phyloP scores from a whole-genome alignment of 1,140 invertebrate species.

The Aphaenogaster floridana region DNA sequence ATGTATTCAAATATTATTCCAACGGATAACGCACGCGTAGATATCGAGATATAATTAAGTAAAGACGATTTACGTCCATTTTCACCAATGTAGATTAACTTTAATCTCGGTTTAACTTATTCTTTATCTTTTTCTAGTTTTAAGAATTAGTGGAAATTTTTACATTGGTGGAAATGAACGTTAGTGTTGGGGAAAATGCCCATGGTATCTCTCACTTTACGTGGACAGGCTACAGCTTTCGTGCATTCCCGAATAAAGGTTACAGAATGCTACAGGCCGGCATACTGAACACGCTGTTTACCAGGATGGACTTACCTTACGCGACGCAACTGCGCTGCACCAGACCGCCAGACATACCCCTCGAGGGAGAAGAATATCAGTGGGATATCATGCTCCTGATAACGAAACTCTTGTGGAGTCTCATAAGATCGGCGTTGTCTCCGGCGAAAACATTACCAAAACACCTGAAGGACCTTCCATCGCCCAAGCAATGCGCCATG shows the following conservation, averaged over 20 bases:
- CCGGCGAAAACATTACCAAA: background rate
- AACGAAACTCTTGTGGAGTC: constrained; percentile 75
- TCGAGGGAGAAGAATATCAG: constrained; percentile 66
- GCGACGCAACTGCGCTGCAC: constrained; percentile 43
- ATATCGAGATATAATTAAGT: background rate
- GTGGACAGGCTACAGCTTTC: background rate
- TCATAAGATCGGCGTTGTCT: constrained; percentile 73
- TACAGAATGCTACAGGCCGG: constrained; percentile 76
- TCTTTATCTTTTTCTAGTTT: too few relatives aligned
- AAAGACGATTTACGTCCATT: background rate
- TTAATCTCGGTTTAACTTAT: too few relatives aligned
- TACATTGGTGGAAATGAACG: too few relatives aligned
- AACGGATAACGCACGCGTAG: background rate
- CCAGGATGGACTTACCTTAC: constrained; percentile 73
- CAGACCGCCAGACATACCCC: constrained; percentile 41
- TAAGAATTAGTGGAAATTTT: too few relatives aligned
- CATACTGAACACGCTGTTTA: constrained; percentile 74
- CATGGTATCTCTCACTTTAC: background rate
- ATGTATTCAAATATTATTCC: constrained; percentile 56
- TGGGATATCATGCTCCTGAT: constrained; percentile 63
- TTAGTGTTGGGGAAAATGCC: background rate
- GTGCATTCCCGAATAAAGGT: constrained; percentile 71
- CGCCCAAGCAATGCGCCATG: constrained; percentile 69
- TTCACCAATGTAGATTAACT: too few relatives aligned
- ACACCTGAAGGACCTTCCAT: constrained; percentile 37